Evolutionary conservation across 2,888 invertebrate genomes (phyloP).

Genomic region (Malacosoma neustria): DNA sequence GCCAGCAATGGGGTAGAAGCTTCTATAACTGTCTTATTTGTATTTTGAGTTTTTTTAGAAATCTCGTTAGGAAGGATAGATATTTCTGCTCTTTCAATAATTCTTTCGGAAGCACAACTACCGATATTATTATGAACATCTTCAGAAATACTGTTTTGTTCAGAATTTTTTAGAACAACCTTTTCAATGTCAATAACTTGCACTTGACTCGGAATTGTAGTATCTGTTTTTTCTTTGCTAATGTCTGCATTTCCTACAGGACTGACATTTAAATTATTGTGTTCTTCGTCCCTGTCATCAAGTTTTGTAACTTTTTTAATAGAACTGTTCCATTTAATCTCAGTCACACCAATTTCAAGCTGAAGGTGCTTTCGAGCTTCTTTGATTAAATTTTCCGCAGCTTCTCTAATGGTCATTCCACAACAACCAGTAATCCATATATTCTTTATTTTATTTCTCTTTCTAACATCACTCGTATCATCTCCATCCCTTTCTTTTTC

Average conservation of each 20-base stretch:
- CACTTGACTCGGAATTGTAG: neutral
- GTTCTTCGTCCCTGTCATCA: no score
- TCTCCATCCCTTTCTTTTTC: slow-evolving; percentile 84
- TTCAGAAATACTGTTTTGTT: no score
- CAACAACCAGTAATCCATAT: slow-evolving; percentile 87
- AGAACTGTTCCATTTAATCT: slow-evolving; percentile 78
- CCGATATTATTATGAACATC: no score
- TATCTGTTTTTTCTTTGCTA: no score
- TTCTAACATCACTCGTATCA: slow-evolving; percentile 76
- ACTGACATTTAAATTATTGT: slow-evolving; percentile 2
- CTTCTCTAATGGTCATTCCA: slow-evolving; percentile 87
- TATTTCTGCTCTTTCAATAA: neutral
- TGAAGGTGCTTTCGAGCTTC: slow-evolving; percentile 85
- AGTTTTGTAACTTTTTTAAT: slow-evolving; percentile 7
- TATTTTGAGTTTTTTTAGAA: neutral
- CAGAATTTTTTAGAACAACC: neutral
- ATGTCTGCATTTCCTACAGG: no score
- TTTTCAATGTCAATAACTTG: neutral
- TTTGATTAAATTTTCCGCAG: slow-evolving; percentile 83
- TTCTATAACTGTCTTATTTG: neutral
- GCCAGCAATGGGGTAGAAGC: neutral
- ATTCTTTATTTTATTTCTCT: slow-evolving; percentile 80
- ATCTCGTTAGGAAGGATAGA: neutral
- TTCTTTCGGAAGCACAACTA: neutral
- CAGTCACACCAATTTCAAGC: slow-evolving; percentile 82